Conservation (phyloP, 1,140 invertebrate genomes). For the Aradophagus sp. region DNA sequence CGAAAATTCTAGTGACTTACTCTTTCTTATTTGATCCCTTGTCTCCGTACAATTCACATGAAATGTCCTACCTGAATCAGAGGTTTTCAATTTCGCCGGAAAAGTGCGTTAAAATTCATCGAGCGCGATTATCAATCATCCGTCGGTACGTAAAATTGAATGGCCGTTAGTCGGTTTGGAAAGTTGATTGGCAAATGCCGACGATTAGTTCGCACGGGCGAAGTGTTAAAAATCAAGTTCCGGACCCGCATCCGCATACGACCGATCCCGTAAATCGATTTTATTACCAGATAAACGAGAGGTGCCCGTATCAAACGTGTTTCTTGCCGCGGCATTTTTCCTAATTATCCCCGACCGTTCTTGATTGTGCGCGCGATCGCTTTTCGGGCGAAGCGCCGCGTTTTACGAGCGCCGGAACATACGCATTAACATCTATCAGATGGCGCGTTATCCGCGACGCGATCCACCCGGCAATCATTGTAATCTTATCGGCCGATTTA, state of each 20-base stretch:
- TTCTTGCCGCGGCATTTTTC: slow-evolving; percentile 33
- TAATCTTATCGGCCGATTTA: slow-evolving; percentile 39
- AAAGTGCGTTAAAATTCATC: no score
- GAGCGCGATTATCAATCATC: no score
- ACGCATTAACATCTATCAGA: slow-evolving; percentile 40
- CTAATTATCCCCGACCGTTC: slow-evolving; percentile 24
- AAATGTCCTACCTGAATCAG: no score
- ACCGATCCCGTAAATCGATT: slow-evolving; percentile 37
- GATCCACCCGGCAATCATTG: slow-evolving; percentile 23
- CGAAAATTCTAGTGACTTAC: no score
- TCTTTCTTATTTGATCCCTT: no score
- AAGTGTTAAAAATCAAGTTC: no score
- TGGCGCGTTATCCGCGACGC: slow-evolving; percentile 11
- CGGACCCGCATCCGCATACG: slow-evolving; percentile 13
- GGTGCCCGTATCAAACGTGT: slow-evolving; percentile 15
- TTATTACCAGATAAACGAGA: slow-evolving; percentile 36
- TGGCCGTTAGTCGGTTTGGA: no score
- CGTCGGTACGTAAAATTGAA: not conserved
- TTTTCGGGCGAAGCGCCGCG: slow-evolving; percentile 21
- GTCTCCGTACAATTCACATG: no score
- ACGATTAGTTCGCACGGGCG: no score
- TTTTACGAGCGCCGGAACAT: slow-evolving; percentile 14
- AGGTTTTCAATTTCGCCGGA: no score
- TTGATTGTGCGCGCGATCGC: not conserved
- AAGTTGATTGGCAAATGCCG: no score